phyloP scores from a whole-genome alignment of 2,888 invertebrate species.

The Sycophila texana region DNA sequence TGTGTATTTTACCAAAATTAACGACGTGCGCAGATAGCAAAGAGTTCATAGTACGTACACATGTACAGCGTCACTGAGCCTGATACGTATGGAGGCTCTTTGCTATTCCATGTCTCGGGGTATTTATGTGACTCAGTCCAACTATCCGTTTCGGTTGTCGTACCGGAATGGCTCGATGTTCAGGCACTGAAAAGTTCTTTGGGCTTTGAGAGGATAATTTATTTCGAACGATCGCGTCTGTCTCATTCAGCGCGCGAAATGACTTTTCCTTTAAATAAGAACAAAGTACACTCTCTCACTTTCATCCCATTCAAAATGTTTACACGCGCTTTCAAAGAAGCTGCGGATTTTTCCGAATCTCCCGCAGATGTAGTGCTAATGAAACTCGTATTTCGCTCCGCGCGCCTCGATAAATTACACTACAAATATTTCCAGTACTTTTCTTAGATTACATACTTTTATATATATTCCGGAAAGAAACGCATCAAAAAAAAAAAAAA shows the following conservation, averaged over 20 bases:
- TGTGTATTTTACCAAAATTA: conserved; percentile 23
- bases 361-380: too few species aligned
- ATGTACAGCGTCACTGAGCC: neutral
- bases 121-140: conserved; percentile 60
- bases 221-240: conserved; percentile 23
- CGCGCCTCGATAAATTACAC: too few species aligned
- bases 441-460: too few species aligned
- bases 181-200: conserved; percentile 58
- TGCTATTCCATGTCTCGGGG: conserved; percentile 57
- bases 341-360: too few species aligned
- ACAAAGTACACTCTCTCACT: too few species aligned
- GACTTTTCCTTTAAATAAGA: neutral
- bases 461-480: too few species aligned
- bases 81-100: conserved; percentile 33
- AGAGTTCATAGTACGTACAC: conserved; percentile 8
- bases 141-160: conserved; percentile 60
- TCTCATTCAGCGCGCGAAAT: neutral
- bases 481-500: neutral
- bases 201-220: conserved; percentile 58
- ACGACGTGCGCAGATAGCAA: neutral
- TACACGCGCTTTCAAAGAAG: too few species aligned
- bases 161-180: conserved; percentile 58
- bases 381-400: too few species aligned
- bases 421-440: too few species aligned
- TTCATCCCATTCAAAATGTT: too few species aligned